Evolutionary conservation across 2,888 invertebrate genomes (phyloP), one percentile per base, ranked within the genome.

Genomic region (Coelinius sp.): DNA sequence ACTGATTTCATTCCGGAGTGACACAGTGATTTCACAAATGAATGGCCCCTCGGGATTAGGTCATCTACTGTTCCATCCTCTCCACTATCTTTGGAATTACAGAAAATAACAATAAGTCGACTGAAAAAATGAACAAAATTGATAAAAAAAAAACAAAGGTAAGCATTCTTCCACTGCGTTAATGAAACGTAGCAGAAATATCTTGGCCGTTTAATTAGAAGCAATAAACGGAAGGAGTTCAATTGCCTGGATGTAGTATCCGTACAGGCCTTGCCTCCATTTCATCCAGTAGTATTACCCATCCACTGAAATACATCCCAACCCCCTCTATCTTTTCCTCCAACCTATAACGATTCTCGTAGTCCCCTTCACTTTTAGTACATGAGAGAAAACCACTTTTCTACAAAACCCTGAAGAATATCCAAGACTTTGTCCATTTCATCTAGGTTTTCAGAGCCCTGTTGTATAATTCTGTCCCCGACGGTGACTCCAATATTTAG

Each of bases 181-280:
- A 85, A 85, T 84, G 84, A 85, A 86, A 86, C 83, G 84, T 83
- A 81, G 81, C 79, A 83, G 83, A 86, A 85, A 85, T 85, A 85
- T 86, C 83, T 85, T 77, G 82, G 83, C 83, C 82, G 81, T 85
- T 86, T 86, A 85, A 86, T 86, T 85, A 84, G 85, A 84, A 80
- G 85, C 85, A 84, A 85, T 85, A 85, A 85, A 85, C 83, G 84
- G 81, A 82, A 81, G 81, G 80, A 84, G 85, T 85, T 85, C 84
- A 85, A 86, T 85, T 83, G 85, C 81, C 77, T 75, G 76, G 77
- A 77, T 78, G 74, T 64, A 66, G 63, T 70, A 67, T 72, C 52
- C 41, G 77, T 76, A 41, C 79, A 76, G 79, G 78, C 80, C 82
- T 81, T 76, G 79, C 75, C 75, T 73, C 75, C 73, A 75, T 76